Evolutionary conservation across 1,140 invertebrate genomes (phyloP), one percentile per base, ranked within the genome.

Genomic region (Drosophila ohnishii): DNA sequence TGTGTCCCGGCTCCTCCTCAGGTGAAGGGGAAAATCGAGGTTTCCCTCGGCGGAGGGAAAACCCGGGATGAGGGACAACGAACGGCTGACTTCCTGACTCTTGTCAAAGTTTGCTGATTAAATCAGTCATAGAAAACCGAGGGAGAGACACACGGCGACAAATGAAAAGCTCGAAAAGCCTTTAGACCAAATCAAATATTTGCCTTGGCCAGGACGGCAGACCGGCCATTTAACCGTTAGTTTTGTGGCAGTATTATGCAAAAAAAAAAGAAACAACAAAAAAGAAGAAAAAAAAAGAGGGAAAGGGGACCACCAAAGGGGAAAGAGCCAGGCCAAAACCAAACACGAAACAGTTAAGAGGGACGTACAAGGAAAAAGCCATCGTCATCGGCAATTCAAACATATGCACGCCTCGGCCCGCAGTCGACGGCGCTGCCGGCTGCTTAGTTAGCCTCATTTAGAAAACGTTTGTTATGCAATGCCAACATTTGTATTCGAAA

Each of bases 381-480:
- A 89, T 85, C 86, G 79, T 87, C 84, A 87, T 88, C 84, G 86
- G 81, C 85, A 89, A 90, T 90, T 90, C 87, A 87, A 90, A 87
- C 87, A 90, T 90, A 90, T 90, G 87, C 87, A 84, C 80, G 77
- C 67, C 77, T 76, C 66, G 75, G 42, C 51, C 59, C 63, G 25
- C 30, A 6, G 55, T 22, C 73, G 61, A n/a, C 19, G 13, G 28
- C 63, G 2, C 70, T 28, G 77, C 42, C 48, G 56, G 67, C 79
- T 84, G 87, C 87, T 90, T 90, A 90, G 88, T 90, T 90, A 90
- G 88, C 87, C 88, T 90, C 88, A 90, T 90, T 90, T 90, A 90
- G 83, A 88, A 88, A 90, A 90, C 88, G 88, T 90, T 90, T 90
- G 88, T 90, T 90, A 90, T 90, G 88, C 87, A 90, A 90, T 90